phyloP scores from a whole-genome alignment of 2,797 vertebrate species.

The Xenopus petersii region DNA sequence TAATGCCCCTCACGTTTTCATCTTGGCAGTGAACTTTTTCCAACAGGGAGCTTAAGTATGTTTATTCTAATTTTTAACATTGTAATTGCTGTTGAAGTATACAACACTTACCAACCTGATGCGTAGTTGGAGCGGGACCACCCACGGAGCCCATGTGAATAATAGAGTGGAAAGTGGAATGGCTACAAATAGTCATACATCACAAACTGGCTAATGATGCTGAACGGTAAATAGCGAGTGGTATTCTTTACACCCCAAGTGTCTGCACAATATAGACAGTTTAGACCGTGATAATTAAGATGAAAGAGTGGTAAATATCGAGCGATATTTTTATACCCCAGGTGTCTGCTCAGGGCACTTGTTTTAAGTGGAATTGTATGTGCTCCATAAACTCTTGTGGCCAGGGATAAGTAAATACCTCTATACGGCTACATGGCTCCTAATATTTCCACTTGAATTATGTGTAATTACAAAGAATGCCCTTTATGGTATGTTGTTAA shows the following conservation, averaged over 20 bases:
- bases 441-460: neutral
- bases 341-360: constrained; percentile 15
- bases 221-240: constrained; percentile 30
- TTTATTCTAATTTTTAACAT: constrained; percentile 40
- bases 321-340: constrained; percentile 3
- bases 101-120: constrained; percentile 24
- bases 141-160: constrained; percentile 27
- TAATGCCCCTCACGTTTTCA: constrained; percentile 17
- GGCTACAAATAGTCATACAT: neutral
- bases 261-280: constrained; percentile 38
- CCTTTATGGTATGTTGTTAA: neutral
- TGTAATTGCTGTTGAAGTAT: constrained; percentile 44
- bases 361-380: constrained; percentile 4
- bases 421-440: neutral
- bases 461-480: neutral
- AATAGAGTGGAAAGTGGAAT: neutral
- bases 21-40: constrained; percentile 21
- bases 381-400: neutral
- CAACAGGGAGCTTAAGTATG: constrained; percentile 42
- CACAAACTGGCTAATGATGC: constrained; percentile 22
- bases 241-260: constrained; percentile 22
- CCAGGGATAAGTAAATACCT: neutral
- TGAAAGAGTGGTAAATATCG: constrained; percentile 17
- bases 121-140: constrained; percentile 27
- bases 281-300: constrained; percentile 35